Evolutionary conservation across 2,797 vertebrate species (phyloP).

Genomic region (Tiaroga cobitis): DNA sequence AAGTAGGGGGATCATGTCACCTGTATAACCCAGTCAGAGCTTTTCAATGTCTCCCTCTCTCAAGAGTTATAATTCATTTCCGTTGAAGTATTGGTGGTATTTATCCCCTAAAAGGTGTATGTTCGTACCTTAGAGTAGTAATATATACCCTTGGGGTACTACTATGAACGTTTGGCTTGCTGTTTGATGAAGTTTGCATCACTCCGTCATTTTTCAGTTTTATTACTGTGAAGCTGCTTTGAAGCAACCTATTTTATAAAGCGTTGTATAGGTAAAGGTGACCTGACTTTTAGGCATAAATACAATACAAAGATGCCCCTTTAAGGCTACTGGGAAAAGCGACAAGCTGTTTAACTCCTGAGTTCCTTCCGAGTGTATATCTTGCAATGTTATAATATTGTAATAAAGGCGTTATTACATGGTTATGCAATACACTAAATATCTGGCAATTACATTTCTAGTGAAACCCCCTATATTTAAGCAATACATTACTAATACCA

Average conservation of each 20-base stretch:
- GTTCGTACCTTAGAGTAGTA: background rate
- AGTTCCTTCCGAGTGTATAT: background rate
- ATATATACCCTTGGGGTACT: too few relatives aligned
- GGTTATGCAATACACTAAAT: too few relatives aligned
- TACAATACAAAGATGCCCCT: background rate
- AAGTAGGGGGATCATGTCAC: background rate
- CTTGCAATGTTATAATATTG: background rate
- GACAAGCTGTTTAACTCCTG: background rate
- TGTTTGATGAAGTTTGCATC: background rate
- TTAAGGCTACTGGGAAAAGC: background rate
- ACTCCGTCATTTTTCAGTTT: background rate
- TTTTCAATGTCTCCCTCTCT: background rate
- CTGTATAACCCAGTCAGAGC: background rate
- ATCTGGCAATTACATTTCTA: too few relatives aligned
- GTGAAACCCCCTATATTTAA: background rate
- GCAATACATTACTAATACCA: background rate
- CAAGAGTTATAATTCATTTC: background rate
- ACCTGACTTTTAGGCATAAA: too few relatives aligned
- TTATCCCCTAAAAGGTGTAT: background rate
- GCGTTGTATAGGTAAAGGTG: too few relatives aligned
- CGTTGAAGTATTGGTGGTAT: background rate
- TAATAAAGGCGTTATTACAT: background rate
- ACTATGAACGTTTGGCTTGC: background rate
- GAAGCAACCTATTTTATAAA: too few relatives aligned
- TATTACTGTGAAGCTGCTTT: background rate